A percentile compares a stretch with the other conserved stretches of the same genome.
Conservation (phyloP, 1,140 invertebrate species). For the Glomeris maerens region DNA sequence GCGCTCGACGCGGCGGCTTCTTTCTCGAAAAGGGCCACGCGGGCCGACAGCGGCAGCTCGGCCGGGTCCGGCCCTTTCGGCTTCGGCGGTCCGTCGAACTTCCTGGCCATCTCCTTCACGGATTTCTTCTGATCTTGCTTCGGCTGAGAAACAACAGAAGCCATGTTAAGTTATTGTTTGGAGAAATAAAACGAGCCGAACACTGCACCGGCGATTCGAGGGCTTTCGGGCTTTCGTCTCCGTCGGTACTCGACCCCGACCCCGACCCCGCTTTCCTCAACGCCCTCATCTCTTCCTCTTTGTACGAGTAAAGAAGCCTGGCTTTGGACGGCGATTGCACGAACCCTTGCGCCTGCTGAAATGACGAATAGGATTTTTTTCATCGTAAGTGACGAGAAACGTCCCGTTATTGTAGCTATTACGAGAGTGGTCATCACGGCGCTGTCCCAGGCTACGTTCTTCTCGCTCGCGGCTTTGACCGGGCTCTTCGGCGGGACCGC, state of each 20-base stretch:
- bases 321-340: constrained; percentile 15
- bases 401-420: background rate
- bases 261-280: background rate
- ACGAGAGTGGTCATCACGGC: constrained; percentile 14
- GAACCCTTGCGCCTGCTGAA: constrained; percentile 16
- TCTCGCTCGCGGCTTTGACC: constrained; percentile 10
- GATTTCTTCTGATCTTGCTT: background rate
- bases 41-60: constrained; percentile 23
- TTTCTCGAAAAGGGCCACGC: constrained; percentile 28
- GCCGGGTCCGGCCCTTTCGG: constrained; percentile 14
- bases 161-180: background rate
- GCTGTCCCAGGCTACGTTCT: constrained; percentile 12
- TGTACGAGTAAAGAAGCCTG: constrained; percentile 9
- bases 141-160: background rate
- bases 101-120: constrained; percentile 2
- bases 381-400: background rate
- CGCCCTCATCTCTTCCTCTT: background rate
- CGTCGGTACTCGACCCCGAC: background rate
- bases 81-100: constrained; percentile 19
- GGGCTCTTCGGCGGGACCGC: background rate
- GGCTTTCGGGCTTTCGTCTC: background rate
- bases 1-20: constrained; percentile 6
- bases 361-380: constrained; percentile 7
- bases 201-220: background rate
- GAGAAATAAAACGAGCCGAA: background rate